Evolutionary conservation across 2,888 invertebrate genomes (phyloP).

Genomic region (Yponomeuta malinellus): DNA sequence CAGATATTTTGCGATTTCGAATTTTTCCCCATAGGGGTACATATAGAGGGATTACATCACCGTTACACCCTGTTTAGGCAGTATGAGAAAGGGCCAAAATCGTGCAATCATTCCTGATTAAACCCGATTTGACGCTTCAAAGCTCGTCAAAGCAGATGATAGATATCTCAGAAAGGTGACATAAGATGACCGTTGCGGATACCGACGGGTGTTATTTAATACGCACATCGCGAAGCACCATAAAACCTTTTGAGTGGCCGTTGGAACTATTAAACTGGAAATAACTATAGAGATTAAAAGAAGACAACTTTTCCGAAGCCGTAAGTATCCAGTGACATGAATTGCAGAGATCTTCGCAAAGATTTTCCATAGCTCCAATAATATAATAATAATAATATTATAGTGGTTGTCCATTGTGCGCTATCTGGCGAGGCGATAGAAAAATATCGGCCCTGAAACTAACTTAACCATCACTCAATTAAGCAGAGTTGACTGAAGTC

Average conservation of each 20-base stretch:
- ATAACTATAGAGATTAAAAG: not conserved
- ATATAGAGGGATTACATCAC: too few species aligned
- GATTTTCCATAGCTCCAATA: not conserved
- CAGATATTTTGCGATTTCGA: too few species aligned
- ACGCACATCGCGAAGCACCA: not conserved
- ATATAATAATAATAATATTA: too few species aligned
- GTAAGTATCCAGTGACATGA: not conserved
- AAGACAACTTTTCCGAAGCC: not conserved
- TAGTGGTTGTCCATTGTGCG: too few species aligned
- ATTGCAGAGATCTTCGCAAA: not conserved
- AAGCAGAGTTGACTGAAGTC: too few species aligned
- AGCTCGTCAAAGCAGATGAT: not conserved
- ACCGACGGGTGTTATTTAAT: not conserved
- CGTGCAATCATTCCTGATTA: not conserved
- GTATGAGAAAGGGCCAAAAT: not conserved
- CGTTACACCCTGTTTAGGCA: too few species aligned
- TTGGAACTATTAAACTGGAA: not conserved
- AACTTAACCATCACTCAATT: too few species aligned
- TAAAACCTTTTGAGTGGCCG: not conserved
- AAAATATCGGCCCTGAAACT: too few species aligned
- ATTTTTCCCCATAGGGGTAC: too few species aligned
- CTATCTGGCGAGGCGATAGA: too few species aligned
- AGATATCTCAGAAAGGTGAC: not conserved
- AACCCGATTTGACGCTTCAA: not conserved
- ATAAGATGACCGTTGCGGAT: not conserved